Base-by-base conservation (phyloP, 1,140 invertebrate genomes). In the Amyelois transitella region DNA sequence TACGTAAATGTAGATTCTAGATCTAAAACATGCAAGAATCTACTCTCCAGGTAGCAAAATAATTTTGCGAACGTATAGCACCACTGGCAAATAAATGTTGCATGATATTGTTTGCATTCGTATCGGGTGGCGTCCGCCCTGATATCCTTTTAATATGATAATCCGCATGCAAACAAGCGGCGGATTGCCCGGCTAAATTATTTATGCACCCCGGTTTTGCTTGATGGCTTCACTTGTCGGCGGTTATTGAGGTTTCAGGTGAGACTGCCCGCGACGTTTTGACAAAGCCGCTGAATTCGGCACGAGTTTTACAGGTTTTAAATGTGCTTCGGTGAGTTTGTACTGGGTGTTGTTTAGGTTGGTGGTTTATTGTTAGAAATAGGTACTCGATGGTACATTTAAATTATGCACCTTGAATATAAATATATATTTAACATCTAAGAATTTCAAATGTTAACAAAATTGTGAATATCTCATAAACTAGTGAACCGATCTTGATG, bases 131-230 rank as follows among this genome's bases (percentile, higher is more conserved):
- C 71, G 72, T 69, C 22, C 8, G 32, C 73, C 75, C 77, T 84
- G 81, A 79, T 84, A 84, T 81, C 81, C 80, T 78, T 83, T 84
- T 86, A 86, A 86, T 86, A 86, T 86, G 83, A 84, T 86, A 86
- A 86, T 86, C 83, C 81, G 66, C 74, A 84, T 84, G 83, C 83
- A 86, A 84, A 86, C 83, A 84, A 81, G 66, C 77, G 79, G 66
- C 72, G 82, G 75, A 86, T 82, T 79, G 77, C 73, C 78, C 72
- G 76, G 66, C 69, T 75, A 81, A 84, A 86, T 86, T 81, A 86
- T 86, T 83, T 84, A 86, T 86, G 79, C 83, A 82, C 69, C 72
- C 79, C 73, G 66, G 60, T 77, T 72, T 74, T 59, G 73, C 69
- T 57, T 78, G 77, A 81, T 80, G 72, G 77, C 69, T 81, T 74